Evolutionary conservation across 2,113 vertebrate species (phyloP).

Genomic region (Mesitornis unicolor): DNA sequence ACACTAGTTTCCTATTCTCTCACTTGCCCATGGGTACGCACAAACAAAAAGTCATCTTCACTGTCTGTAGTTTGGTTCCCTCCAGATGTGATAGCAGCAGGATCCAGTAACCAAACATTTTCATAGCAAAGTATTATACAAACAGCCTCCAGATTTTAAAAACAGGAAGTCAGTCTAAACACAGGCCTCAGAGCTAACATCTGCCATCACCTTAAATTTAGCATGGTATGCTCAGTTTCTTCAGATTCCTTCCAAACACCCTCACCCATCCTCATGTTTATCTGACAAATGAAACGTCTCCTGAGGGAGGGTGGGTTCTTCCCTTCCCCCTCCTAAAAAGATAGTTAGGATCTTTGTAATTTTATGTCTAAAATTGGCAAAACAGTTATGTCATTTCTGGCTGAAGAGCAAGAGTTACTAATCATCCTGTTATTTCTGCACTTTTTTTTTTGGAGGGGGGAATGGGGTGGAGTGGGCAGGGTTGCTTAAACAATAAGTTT

Average conservation of each 20-base stretch:
- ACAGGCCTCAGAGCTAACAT: not conserved
- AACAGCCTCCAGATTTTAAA: constrained; percentile 16
- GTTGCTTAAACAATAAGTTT: not conserved
- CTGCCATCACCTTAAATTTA: constrained; percentile 27
- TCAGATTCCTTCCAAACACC: not conserved
- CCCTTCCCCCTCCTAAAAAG: not conserved
- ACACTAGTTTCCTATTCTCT: not conserved
- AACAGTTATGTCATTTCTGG: not conserved
- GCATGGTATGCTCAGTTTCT: not conserved
- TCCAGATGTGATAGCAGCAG: not conserved
- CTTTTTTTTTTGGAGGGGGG: accelerated
- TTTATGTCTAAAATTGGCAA: not conserved
- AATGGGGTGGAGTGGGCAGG: too few relatives aligned
- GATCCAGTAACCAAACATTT: constrained; percentile 2
- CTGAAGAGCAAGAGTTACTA: not conserved
- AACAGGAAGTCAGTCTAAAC: constrained; percentile 41
- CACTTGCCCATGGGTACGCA: not conserved
- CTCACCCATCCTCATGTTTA: not conserved
- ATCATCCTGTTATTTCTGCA: not conserved
- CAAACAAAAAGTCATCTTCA: not conserved
- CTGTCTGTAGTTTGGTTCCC: not conserved
- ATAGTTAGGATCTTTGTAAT: not conserved
- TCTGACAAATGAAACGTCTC: not conserved
- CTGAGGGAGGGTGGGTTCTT: not conserved
- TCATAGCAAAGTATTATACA: constrained; percentile 1